Percentiles rank a stretch among this genome's conserved stretches.
Conservation (phyloP, 2,888 invertebrate genomes). For the Scaptomyza flava region DNA sequence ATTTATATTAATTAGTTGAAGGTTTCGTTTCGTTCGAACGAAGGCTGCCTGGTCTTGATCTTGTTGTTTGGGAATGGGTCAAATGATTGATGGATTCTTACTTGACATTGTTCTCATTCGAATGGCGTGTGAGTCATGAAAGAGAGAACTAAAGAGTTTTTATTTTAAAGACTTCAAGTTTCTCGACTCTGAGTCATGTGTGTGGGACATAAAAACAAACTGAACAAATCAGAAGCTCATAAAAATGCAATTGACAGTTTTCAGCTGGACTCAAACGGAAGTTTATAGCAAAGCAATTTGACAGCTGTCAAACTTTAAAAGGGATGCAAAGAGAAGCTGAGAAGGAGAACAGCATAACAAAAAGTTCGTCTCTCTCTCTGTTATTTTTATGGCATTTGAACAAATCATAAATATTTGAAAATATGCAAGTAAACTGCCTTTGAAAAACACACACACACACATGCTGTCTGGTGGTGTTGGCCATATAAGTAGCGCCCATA, state of each 20-base stretch:
- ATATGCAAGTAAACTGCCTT: slow-evolving; percentile 23
- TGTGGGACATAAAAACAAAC: background rate
- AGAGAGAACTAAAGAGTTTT: background rate
- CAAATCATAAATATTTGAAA: slow-evolving; percentile 37
- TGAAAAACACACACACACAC: slow-evolving; percentile 9
- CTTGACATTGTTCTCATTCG: slow-evolving; percentile 29
- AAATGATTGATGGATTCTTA: slow-evolving; percentile 62
- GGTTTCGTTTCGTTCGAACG: slow-evolving; percentile 19
- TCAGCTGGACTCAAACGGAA: slow-evolving; percentile 41
- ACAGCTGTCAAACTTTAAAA: slow-evolving; percentile 50
- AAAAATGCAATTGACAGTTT: slow-evolving; percentile 67
- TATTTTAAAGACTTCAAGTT: background rate
- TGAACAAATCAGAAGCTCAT: slow-evolving; percentile 54
- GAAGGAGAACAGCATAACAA: slow-evolving; percentile 6
- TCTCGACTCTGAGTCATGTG: slow-evolving; percentile 50
- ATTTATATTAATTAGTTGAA: slow-evolving; percentile 68
- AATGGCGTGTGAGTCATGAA: slow-evolving; percentile 29
- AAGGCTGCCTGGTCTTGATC: background rate
- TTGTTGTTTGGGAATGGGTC: slow-evolving; percentile 23
- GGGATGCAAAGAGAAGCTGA: background rate
- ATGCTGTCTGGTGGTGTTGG: background rate
- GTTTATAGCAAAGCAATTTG: slow-evolving; percentile 50
- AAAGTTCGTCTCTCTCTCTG: slow-evolving; percentile 8
- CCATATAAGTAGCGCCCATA: slow-evolving; percentile 64
- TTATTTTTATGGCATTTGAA: slow-evolving; percentile 53